phyloP scores from a whole-genome alignment of 2,888 invertebrate genomes.

The Pyrrhosoma nymphula region DNA sequence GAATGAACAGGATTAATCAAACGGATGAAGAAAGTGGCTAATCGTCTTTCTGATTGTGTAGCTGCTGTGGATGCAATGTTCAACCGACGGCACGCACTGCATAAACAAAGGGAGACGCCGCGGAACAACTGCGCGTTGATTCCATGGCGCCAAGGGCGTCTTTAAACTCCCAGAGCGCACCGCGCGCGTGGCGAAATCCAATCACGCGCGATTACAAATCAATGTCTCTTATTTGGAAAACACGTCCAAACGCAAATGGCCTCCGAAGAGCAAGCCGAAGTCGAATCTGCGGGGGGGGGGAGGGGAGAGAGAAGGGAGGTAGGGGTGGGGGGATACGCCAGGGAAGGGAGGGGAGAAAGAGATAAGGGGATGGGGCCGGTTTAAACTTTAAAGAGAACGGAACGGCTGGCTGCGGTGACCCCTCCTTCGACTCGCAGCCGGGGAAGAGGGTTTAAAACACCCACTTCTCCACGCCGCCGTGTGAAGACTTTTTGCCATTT shows the following conservation, averaged over 20 bases:
- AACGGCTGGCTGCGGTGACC: neutral
- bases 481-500: neutral
- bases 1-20: neutral
- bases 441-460: neutral
- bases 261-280: neutral
- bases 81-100: neutral
- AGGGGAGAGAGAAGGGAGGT: too few species aligned
- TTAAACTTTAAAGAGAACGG: neutral
- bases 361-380: neutral
- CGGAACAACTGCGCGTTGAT: neutral
- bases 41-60: neutral
- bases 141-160: neutral
- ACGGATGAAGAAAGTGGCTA: neutral
- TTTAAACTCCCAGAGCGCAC: neutral
- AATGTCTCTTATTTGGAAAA: conserved; percentile 6
- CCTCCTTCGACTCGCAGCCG: neutral
- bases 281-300: too few species aligned
- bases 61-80: neutral
- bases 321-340: neutral
- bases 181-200: neutral
- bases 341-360: neutral
- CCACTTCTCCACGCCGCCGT: neutral
- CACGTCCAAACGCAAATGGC: neutral
- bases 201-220: neutral
- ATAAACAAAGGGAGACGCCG: neutral